phyloP scores from a whole-genome alignment of 2,888 invertebrate genomes.

The Caenorhabditis angaria region DNA sequence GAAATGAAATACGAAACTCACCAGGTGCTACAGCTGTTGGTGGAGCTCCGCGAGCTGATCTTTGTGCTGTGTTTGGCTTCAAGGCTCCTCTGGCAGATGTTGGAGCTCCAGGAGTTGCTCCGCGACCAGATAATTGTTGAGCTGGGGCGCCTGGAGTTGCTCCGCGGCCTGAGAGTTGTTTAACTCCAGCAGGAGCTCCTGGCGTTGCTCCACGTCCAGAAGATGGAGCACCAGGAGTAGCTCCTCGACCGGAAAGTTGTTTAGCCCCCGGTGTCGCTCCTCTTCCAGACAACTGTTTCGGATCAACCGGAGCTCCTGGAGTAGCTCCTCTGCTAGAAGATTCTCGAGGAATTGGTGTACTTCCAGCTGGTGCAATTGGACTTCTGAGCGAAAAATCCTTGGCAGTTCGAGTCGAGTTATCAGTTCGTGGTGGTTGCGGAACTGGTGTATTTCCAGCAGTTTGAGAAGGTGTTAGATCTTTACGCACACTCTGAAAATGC shows the following conservation, averaged over 20 bases:
- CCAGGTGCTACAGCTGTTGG: not conserved
- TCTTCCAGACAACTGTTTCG: no score
- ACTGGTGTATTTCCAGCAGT: not conserved
- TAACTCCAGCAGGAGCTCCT: no score
- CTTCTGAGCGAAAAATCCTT: not conserved
- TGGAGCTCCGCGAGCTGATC: not conserved
- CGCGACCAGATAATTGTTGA: no score
- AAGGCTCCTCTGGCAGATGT: not conserved
- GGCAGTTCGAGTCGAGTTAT: not conserved
- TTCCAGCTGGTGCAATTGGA: not conserved
- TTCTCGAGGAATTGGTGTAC: no score
- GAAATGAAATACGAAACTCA: no score
- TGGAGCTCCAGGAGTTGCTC: no score
- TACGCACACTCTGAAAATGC: slow-evolving; percentile 2
- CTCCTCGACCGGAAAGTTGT: no score
- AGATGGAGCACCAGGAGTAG: not conserved
- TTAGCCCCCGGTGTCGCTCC: no score
- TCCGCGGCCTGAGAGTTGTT: no score
- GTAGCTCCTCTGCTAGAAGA: no score
- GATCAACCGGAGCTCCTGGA: no score
- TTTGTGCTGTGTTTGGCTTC: not conserved
- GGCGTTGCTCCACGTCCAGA: not conserved
- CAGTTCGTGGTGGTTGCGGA: not conserved
- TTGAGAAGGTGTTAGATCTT: not conserved
- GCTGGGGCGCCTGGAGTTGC: no score